These are phyloP conservation scores for Saccostrea glomerata DNA, from an alignment of 1,140 invertebrate species.

Conservation along the genomic window DNA sequence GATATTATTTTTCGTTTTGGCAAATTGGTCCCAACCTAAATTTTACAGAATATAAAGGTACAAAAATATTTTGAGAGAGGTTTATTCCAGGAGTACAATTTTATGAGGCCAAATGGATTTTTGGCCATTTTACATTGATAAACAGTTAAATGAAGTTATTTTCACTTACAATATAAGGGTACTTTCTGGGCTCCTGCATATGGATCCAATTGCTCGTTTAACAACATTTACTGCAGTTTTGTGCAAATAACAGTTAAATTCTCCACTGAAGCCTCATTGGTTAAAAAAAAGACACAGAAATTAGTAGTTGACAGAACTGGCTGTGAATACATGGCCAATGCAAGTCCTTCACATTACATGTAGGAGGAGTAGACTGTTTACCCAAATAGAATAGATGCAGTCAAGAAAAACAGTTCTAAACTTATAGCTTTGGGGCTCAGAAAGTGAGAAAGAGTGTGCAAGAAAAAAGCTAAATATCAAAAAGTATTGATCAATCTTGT, in stretches of 20 bases:
- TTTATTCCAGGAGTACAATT: no score
- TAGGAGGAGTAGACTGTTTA: neutral
- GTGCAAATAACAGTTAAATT: neutral
- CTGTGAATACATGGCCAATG: neutral
- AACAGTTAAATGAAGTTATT: neutral
- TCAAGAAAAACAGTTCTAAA: constrained; percentile 29
- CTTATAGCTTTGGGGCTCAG: neutral
- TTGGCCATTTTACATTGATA: neutral
- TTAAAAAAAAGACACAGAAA: neutral
- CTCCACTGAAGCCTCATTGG: neutral
- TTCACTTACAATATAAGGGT: neutral
- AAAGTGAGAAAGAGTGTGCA: neutral
- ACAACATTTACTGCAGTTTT: neutral
- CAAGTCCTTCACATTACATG: neutral
- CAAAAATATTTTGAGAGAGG: no score
- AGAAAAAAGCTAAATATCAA: neutral
- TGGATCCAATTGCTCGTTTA: neutral
- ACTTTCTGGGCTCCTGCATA: neutral
- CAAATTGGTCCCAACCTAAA: no score
- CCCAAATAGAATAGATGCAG: neutral
- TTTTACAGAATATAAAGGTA: no score
- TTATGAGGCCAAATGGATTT: no score
- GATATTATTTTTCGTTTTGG: no score
- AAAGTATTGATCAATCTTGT: neutral
- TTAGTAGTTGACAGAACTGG: neutral